Evolutionary conservation across 1,140 invertebrate genomes (phyloP), one percentile per base, ranked within the genome.

Genomic region (Anastrepha ludens): DNA sequence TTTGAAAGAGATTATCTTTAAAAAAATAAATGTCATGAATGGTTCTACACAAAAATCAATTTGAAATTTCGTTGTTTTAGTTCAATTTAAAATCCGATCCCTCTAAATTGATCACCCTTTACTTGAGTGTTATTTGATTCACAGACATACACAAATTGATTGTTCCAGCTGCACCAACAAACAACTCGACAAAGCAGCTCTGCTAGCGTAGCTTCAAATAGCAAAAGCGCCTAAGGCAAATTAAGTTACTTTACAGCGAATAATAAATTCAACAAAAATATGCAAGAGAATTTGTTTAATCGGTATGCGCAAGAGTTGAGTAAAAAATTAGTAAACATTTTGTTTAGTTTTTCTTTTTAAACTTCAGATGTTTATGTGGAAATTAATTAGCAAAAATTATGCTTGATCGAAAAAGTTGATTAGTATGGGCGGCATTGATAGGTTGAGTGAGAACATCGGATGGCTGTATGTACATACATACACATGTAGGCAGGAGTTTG

Each of bases 401-500:
- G 44, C 9, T 62, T 17, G 15, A 55, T 55, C 50, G 60, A 62
- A 62, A 62, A 62, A 13, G 60, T 62, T 62, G 8, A 17, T 55
- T 29, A 20, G 47, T 55, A 81, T 20, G 47, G n/a, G 9, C 20
- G 17, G 47, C 20, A 29, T 81, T 50, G 74, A 81, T 5, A 81
- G 74, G 20, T 20, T 81, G n/a, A n/a, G 47, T 20, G 47, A 20
- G n/a, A 81, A 81, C 74, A 81, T 50, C 74, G 8, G 74, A 81
- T 81, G 74, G 47, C 50, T 81, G 20, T 81, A 81, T 15, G 15
- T 64, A 64, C 60, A 58, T 58, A 62, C 9, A 17, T 62, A 62
- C 15, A 74, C 17, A 29, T 65, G 74, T 55, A 81, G 50, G 20
- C n/a, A 55, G 74, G 74, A 81, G 8, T 81, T 81, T 20, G 8